phyloP scores from a whole-genome alignment of 1,140 invertebrate genomes.

The Zeugodacus cucurbitae region DNA sequence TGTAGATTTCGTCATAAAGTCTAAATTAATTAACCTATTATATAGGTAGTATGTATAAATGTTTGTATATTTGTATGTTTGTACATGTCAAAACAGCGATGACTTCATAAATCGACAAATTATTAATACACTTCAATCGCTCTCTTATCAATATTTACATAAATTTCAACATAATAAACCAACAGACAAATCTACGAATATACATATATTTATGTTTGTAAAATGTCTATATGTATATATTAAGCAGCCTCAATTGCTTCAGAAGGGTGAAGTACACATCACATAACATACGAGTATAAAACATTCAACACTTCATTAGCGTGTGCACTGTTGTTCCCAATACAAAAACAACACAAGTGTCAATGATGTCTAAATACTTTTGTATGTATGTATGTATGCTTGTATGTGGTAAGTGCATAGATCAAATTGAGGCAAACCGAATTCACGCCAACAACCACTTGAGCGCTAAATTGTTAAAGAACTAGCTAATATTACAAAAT shows the following conservation, averaged over 20 bases:
- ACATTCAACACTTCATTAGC: slow-evolving; percentile 17
- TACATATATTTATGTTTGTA: no score
- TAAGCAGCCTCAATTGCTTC: background rate
- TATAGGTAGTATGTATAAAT: background rate
- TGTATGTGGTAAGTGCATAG: background rate
- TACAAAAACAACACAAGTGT: background rate
- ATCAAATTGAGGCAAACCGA: background rate
- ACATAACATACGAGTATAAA: background rate
- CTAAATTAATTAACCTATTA: no score
- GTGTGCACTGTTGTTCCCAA: background rate
- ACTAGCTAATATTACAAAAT: background rate
- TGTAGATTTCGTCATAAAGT: no score
- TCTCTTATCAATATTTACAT: background rate
- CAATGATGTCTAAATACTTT: background rate
- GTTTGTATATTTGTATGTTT: background rate
- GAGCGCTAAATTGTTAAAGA: background rate
- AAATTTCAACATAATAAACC: background rate
- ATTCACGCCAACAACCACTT: background rate
- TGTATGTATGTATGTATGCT: background rate
- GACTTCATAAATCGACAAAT: background rate
- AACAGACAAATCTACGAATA: no score
- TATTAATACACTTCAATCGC: background rate
- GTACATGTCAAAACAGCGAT: background rate
- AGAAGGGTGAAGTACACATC: no score
- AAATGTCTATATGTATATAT: background rate